Conservation (phyloP, 1,140 invertebrate species). For the Lepidurus couesii region DNA sequence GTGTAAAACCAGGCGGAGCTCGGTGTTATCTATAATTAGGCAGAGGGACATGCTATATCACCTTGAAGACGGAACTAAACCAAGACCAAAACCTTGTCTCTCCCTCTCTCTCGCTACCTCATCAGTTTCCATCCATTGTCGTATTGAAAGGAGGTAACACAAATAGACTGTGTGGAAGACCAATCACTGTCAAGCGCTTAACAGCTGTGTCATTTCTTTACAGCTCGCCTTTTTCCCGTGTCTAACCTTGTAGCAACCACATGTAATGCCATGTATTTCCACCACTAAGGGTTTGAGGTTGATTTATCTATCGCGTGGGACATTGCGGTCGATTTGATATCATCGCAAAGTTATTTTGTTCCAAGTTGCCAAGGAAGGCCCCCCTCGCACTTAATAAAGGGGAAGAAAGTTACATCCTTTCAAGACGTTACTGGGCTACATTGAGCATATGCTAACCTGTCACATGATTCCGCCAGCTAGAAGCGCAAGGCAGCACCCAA, state of each 20-base stretch:
- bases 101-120: neutral
- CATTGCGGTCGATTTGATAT: no score
- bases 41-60: neutral
- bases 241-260: neutral
- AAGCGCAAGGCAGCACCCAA: neutral
- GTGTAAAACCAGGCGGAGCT: neutral
- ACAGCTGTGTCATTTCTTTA: neutral
- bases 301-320: no score
- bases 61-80: neutral
- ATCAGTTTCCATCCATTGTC: neutral
- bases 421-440: neutral
- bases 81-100: neutral
- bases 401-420: neutral
- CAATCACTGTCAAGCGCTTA: conserved; percentile 9
- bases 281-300: neutral
- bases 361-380: no score
- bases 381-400: neutral
- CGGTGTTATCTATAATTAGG: neutral
- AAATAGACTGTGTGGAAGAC: neutral
- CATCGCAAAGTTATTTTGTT: no score
- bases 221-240: neutral
- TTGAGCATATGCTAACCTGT: neutral
- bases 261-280: neutral
- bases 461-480: neutral
- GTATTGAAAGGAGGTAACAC: neutral